Conservation (phyloP, 2,797 vertebrate species). For the Emydoidea blandingii region DNA sequence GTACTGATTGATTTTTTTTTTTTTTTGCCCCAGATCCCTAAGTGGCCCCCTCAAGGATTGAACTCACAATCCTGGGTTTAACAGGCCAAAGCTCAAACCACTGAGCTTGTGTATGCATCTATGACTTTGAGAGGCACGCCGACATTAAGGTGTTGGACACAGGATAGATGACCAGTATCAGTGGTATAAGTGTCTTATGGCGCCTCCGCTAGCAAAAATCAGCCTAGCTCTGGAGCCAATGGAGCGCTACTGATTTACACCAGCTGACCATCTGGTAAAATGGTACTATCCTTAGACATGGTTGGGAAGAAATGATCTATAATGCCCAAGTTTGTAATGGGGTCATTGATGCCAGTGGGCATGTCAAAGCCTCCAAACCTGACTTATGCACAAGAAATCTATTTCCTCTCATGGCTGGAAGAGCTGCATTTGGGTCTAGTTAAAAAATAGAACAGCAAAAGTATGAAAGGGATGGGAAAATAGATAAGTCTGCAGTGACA, state of each 20-base stretch:
- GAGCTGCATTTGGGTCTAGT: accelerated
- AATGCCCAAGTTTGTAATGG: not conserved
- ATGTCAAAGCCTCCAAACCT: not conserved
- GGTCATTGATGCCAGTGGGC: not conserved
- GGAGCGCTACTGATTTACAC: not conserved
- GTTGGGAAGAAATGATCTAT: not conserved
- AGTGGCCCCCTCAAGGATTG: too few relatives aligned
- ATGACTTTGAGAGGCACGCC: not conserved
- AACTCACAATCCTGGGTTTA: too few relatives aligned
- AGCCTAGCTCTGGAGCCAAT: not conserved
- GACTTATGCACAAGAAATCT: not conserved
- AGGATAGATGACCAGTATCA: not conserved
- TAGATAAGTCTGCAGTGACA: not conserved
- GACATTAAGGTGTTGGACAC: not conserved
- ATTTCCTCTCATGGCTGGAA: not conserved
- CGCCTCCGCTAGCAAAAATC: not conserved
- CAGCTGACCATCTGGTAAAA: not conserved
- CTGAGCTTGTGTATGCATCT: too few relatives aligned
- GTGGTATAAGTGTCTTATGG: not conserved
- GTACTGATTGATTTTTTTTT: too few relatives aligned
- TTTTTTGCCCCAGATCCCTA: too few relatives aligned
- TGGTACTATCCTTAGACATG: not conserved
- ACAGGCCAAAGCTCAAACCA: too few relatives aligned
- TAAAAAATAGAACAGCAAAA: not conserved
- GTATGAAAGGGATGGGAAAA: not conserved